phyloP scores from a whole-genome alignment of 2,888 invertebrate species.

The Disparrhopalites patrizii region DNA sequence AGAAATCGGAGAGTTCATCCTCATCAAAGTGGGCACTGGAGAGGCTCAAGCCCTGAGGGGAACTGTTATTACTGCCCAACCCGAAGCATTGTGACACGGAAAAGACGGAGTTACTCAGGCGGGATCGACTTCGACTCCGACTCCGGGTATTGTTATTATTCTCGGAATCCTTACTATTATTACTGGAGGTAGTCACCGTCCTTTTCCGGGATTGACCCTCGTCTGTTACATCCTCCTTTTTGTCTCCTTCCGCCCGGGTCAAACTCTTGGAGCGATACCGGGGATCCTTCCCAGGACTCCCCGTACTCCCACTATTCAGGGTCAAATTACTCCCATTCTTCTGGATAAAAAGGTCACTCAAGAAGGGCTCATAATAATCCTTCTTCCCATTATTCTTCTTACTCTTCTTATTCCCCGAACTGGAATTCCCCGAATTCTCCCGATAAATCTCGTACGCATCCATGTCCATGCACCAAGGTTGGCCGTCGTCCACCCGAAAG shows the following conservation, averaged over 20 bases:
- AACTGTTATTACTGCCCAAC: slow-evolving; percentile 34
- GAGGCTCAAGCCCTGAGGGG: slow-evolving; percentile 9
- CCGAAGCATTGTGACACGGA: slow-evolving; percentile 44
- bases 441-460: slow-evolving; percentile 44
- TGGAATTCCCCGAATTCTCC: slow-evolving; percentile 15
- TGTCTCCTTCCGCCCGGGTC: slow-evolving; percentile 35
- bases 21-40: slow-evolving; percentile 14
- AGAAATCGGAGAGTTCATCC: slow-evolving; percentile 21
- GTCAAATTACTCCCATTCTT: background rate
- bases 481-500: slow-evolving; percentile 38
- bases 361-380: no score
- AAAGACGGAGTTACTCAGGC: slow-evolving; percentile 32
- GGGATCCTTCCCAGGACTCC: background rate
- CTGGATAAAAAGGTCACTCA: no score
- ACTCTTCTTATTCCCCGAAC: no score
- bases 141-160: slow-evolving; percentile 26
- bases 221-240: no score
- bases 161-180: slow-evolving; percentile 28
- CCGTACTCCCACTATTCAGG: slow-evolving; percentile 18
- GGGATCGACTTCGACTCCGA: slow-evolving; percentile 41
- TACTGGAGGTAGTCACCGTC: slow-evolving; percentile 32
- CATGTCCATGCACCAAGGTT: slow-evolving; percentile 46
- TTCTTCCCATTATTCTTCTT: no score
- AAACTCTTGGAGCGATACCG: slow-evolving; percentile 40
- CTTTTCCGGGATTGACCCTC: slow-evolving; percentile 7